Conservation (phyloP, 2,888 invertebrate genomes). For the Luffia ferchaultella region DNA sequence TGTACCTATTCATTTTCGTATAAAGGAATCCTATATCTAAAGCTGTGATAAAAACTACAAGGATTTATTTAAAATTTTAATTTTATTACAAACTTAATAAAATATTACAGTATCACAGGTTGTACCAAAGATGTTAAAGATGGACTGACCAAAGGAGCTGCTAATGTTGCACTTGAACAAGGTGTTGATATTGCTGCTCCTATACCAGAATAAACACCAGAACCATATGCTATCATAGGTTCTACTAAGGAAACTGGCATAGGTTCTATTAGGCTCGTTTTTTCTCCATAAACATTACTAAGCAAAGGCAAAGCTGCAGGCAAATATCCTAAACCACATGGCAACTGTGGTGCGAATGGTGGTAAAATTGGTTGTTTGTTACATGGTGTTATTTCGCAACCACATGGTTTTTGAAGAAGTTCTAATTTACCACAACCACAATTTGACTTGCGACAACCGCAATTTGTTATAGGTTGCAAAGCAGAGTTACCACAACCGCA, state of each 20-base stretch:
- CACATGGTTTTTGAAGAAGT: not conserved
- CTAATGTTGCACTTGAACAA: slow-evolving; percentile 11
- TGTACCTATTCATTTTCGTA: too few species aligned
- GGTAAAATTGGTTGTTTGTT: slow-evolving; percentile 9
- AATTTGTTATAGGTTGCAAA: too few species aligned
- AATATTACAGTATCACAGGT: slow-evolving; percentile 13
- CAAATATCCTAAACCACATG: slow-evolving; percentile 14
- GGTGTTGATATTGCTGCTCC: slow-evolving; percentile 1
- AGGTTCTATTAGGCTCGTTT: too few species aligned
- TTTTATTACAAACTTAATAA: slow-evolving; percentile 6
- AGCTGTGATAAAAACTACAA: too few species aligned
- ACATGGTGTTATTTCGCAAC: not conserved
- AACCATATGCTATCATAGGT: slow-evolving; percentile 1
- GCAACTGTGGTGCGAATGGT: slow-evolving; percentile 12
- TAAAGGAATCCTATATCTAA: too few species aligned
- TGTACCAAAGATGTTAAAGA: slow-evolving; percentile 10
- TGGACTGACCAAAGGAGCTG: slow-evolving; percentile 12
- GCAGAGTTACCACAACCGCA: too few species aligned
- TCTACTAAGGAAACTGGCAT: slow-evolving; percentile 4
- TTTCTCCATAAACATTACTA: slow-evolving; percentile 10
- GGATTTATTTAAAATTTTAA: not conserved
- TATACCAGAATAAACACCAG: not conserved
- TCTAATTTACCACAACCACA: not conserved
- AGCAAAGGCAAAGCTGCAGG: slow-evolving; percentile 12
- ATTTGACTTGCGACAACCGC: too few species aligned